Evolutionary conservation across 1,140 invertebrate species (phyloP), one percentile per base, ranked within the genome.

Genomic region (Bradysia coprophila): DNA sequence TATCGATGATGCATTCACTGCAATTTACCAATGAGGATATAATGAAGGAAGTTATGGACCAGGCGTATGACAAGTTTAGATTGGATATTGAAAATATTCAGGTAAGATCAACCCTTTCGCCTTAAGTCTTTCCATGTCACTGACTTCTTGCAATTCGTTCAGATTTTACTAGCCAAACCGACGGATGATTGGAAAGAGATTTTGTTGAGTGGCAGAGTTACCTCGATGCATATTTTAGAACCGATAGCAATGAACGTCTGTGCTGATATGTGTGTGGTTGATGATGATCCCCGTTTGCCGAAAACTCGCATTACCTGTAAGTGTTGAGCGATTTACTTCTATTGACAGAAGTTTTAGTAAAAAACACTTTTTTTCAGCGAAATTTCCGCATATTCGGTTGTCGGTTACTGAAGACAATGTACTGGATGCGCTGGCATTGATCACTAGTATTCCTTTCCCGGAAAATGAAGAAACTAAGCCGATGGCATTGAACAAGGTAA

Each of bases 61-160:
- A 81, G 46, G 81, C 85, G 40, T 98, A 97, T 58, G 91, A 96
- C 57, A 80, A 78, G 53, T 91, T 93, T 54, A 68, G 72, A 21
- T 67, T 96, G 2, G 64, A 76, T 44, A 67, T 97, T 18, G 74
- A 76, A 13, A 78, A 89, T 52, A 75, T 93, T 49, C 91, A 95
- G 68, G 75, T 92, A 54, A 46, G n/a, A n/a, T n/a, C n/a, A n/a
- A n/a, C n/a, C n/a, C n/a, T n/a, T n/a, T n/a, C n/a, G n/a, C n/a
- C n/a, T n/a, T n/a, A n/a, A n/a, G n/a, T n/a, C n/a, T n/a, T n/a
- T n/a, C n/a, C n/a, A n/a, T n/a, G n/a, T n/a, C n/a, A n/a, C n/a
- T n/a, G n/a, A n/a, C n/a, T n/a, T n/a, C n/a, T n/a, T n/a, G n/a
- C n/a, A 28, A 8, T 28, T 28, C 43, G 31, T 50, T 20, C 40